Percentiles rank a stretch among this genome's conserved stretches.
phyloP scores from a whole-genome alignment of 1,140 invertebrate species.

The Zaprionus ghesquierei region DNA sequence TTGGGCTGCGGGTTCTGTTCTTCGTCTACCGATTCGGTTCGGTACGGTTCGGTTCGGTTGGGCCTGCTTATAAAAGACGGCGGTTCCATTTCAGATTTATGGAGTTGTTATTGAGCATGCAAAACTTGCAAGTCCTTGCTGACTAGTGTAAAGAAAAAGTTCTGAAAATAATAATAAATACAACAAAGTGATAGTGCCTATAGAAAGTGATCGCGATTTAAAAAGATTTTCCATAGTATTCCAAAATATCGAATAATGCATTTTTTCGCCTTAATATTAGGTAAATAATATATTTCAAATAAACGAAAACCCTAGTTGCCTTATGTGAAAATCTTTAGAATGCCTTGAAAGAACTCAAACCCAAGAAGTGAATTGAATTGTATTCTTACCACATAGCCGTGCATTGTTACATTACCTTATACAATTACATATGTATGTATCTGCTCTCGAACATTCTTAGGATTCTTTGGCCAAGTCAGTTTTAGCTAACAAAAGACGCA shows the following conservation, averaged over 20 bases:
- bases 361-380: not conserved
- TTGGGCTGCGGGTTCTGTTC: conserved; percentile 70
- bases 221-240: not conserved
- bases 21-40: conserved; percentile 39
- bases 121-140: conserved; percentile 57
- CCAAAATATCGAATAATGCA: conserved; percentile 2
- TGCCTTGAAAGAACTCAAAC: not conserved
- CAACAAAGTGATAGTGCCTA: conserved; percentile 8
- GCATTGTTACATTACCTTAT: not conserved
- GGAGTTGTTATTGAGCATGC: conserved; percentile 62
- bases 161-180: not conserved
- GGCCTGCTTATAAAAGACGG: conserved; percentile 67
- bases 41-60: conserved; percentile 31
- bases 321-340: not conserved
- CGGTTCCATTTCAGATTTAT: conserved; percentile 49
- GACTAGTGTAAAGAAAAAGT: conserved; percentile 8
- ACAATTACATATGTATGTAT: conserved; percentile 1
- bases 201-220: not conserved
- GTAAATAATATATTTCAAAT: not conserved
- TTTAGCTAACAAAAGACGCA: conserved; percentile 16
- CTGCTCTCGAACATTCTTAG: conserved; percentile 21
- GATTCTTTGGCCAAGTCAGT: conserved; percentile 19
- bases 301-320: not conserved
- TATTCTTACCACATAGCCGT: not conserved
- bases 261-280: not conserved